Evolutionary conservation across 2,888 invertebrate genomes (phyloP).

Genomic region (Polymixis flavicincta): DNA sequence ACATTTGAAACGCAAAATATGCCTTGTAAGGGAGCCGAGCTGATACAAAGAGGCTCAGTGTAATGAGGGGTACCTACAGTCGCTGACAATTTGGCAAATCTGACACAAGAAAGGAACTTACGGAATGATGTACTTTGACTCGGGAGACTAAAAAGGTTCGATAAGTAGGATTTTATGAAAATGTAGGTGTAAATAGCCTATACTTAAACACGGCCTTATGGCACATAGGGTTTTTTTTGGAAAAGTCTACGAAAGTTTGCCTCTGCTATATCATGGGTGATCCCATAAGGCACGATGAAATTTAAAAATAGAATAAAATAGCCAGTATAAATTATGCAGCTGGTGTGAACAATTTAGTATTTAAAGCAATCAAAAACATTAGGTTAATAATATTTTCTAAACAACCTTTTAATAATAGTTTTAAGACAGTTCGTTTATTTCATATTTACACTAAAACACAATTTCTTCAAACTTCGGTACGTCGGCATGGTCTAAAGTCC

Average conservation of each 20-base stretch:
- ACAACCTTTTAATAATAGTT: background rate
- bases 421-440: conserved; percentile 3
- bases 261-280: background rate
- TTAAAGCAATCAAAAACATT: background rate
- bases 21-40: conserved; percentile 22
- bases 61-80: conserved; percentile 52
- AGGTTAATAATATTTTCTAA: background rate
- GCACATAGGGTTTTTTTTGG: background rate
- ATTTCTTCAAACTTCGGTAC: conserved; percentile 64
- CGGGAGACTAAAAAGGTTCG: background rate
- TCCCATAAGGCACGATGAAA: background rate
- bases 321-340: background rate
- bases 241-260: background rate
- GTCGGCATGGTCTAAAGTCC: conserved; percentile 69
- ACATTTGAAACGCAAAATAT: conserved; percentile 44
- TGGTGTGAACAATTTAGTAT: background rate
- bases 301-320: background rate
- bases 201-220: background rate
- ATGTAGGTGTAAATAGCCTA: background rate
- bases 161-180: background rate
- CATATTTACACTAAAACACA: conserved; percentile 62
- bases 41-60: conserved; percentile 45
- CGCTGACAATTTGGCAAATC: conserved; percentile 50
- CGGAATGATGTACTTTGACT: conserved; percentile 31
- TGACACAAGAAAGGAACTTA: background rate